Percentiles rank a stretch among this genome's conserved stretches.
Conservation (phyloP, 2,888 invertebrate species). For the Polyommatus iphigenia region DNA sequence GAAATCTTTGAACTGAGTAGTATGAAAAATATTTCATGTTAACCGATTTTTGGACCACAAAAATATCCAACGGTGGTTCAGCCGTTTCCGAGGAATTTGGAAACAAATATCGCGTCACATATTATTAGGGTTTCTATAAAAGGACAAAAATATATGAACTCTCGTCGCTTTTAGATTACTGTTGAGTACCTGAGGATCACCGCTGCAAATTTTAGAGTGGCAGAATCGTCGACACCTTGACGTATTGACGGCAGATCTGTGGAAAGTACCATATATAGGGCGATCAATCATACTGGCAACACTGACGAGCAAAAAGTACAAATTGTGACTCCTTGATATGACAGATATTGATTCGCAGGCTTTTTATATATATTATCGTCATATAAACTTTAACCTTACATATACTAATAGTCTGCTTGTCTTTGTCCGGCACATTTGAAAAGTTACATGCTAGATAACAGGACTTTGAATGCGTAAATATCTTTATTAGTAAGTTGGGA, state of each 20-base stretch:
- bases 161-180: too few species aligned
- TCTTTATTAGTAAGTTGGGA: too few species aligned
- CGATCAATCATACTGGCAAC: neutral
- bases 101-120: too few species aligned
- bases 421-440: neutral
- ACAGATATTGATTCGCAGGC: neutral
- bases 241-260: conserved; percentile 1
- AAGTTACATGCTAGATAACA: neutral
- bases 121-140: too few species aligned
- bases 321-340: conserved; percentile 4
- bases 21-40: too few species aligned
- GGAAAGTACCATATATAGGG: neutral
- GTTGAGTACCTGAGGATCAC: neutral
- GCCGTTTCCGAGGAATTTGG: too few species aligned
- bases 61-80: too few species aligned
- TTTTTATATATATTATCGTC: neutral
- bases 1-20: too few species aligned
- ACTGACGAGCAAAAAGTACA: conserved; percentile 17
- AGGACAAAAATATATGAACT: too few species aligned
- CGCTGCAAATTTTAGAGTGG: neutral
- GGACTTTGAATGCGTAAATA: too few species aligned
- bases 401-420: neutral
- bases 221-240: neutral
- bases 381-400: neutral
- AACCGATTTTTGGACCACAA: too few species aligned